phyloP scores from a whole-genome alignment of 1,140 invertebrate genomes.

The Diorhabda sublineata region DNA sequence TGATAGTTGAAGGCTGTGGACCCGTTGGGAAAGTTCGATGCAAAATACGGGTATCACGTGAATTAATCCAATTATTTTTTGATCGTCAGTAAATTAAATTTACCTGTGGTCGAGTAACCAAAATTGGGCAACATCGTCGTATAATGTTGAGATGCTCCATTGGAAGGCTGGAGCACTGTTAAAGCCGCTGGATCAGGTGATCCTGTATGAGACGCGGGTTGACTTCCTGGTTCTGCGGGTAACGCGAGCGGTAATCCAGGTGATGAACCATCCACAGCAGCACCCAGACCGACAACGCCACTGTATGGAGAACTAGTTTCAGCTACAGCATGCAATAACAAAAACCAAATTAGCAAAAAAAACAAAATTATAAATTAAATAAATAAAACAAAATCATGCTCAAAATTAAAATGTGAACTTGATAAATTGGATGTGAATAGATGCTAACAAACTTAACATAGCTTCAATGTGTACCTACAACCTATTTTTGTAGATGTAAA shows the following conservation, averaged over 20 bases:
- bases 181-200: slow-evolving; percentile 54
- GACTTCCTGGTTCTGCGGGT: slow-evolving; percentile 52
- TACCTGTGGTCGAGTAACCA: slow-evolving; percentile 67
- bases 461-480: too few species aligned
- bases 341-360: slow-evolving; percentile 38
- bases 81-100: slow-evolving; percentile 22
- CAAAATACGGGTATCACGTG: too few species aligned
- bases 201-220: slow-evolving; percentile 51
- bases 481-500: too few species aligned
- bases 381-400: slow-evolving; percentile 6
- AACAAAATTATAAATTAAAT: slow-evolving; percentile 37
- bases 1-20: too few species aligned
- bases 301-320: slow-evolving; percentile 55
- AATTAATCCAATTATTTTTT: too few species aligned
- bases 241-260: slow-evolving; percentile 53
- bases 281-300: slow-evolving; percentile 53
- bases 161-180: slow-evolving; percentile 54
- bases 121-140: slow-evolving; percentile 69
- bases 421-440: too few species aligned
- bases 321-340: slow-evolving; percentile 52
- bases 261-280: slow-evolving; percentile 49
- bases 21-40: too few species aligned
- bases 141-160: slow-evolving; percentile 47
- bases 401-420: too few species aligned
- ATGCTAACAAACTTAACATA: too few species aligned